Evolutionary conservation across 2,888 invertebrate genomes (phyloP).

Genomic region (Megamerina dolium): DNA sequence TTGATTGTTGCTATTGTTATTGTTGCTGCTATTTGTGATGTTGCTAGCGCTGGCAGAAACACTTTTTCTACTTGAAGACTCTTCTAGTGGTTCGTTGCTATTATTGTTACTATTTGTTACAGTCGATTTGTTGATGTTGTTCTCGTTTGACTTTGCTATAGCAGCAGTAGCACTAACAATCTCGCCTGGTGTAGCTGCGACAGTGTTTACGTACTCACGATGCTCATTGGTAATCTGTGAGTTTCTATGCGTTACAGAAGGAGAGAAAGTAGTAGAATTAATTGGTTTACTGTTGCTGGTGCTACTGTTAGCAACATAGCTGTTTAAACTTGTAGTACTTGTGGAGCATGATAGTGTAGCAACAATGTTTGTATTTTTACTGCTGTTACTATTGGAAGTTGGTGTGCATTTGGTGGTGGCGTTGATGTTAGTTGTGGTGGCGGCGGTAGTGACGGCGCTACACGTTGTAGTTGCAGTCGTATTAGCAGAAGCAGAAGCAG

Average conservation of each 20-base stretch:
- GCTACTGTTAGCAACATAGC: slow-evolving; percentile 3
- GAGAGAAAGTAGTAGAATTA: no score
- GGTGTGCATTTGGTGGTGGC: slow-evolving; percentile 4
- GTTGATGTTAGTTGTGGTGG: slow-evolving; percentile 2
- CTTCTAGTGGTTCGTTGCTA: neutral
- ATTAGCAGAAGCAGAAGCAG: neutral
- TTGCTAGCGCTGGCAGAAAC: neutral
- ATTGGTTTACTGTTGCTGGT: slow-evolving; percentile 7
- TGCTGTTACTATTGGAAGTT: slow-evolving; percentile 7
- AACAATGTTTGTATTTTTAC: neutral
- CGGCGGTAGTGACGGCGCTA: no score
- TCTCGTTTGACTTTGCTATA: neutral
- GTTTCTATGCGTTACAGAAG: neutral
- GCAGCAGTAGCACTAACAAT: neutral
- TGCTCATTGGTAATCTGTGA: neutral
- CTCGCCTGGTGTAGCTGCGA: neutral
- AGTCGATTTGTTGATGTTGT: neutral
- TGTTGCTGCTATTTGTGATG: neutral
- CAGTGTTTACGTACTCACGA: neutral
- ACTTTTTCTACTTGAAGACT: neutral
- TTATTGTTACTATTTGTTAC: neutral
- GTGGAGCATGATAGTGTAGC: neutral
- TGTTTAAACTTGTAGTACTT: neutral
- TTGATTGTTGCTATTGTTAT: no score
- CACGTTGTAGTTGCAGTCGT: no score